Evolutionary conservation across 2,888 invertebrate species (phyloP).

Genomic region (Tuberolachnus salignus): DNA sequence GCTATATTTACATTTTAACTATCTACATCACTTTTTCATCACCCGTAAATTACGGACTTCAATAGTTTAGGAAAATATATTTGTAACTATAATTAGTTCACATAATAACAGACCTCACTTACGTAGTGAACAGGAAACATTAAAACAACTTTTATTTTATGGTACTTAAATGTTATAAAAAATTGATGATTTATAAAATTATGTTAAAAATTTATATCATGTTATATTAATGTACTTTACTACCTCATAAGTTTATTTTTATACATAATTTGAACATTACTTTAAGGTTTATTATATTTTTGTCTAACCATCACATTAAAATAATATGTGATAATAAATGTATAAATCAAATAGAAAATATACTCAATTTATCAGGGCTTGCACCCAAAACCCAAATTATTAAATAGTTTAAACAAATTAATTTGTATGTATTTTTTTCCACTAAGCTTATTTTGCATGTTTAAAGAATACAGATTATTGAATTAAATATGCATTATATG

Average conservation of each 20-base stretch:
- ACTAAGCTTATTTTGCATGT: too few relatives aligned
- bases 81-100: background rate
- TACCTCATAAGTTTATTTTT: conserved; percentile 50
- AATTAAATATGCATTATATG: too few relatives aligned
- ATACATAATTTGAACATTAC: conserved; percentile 25
- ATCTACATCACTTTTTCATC: background rate
- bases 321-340: conserved; percentile 38
- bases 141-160: conserved; percentile 17
- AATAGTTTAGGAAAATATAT: background rate
- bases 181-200: conserved; percentile 22
- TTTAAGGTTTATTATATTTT: conserved; percentile 2
- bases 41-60: background rate
- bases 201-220: conserved; percentile 20
- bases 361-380: too few relatives aligned
- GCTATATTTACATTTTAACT: background rate
- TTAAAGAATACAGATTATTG: background rate
- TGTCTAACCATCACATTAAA: conserved; percentile 4
- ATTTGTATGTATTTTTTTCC: too few relatives aligned
- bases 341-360: conserved; percentile 7
- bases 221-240: conserved; percentile 30
- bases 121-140: too few relatives aligned
- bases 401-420: too few relatives aligned
- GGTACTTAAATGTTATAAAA: conserved; percentile 30
- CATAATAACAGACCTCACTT: too few relatives aligned
- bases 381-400: too few relatives aligned